Percentiles rank a stretch among this genome's conserved stretches.
Evolutionary conservation across 1,140 invertebrate genomes (phyloP).

Genomic region (Drosophila eugracilis): DNA sequence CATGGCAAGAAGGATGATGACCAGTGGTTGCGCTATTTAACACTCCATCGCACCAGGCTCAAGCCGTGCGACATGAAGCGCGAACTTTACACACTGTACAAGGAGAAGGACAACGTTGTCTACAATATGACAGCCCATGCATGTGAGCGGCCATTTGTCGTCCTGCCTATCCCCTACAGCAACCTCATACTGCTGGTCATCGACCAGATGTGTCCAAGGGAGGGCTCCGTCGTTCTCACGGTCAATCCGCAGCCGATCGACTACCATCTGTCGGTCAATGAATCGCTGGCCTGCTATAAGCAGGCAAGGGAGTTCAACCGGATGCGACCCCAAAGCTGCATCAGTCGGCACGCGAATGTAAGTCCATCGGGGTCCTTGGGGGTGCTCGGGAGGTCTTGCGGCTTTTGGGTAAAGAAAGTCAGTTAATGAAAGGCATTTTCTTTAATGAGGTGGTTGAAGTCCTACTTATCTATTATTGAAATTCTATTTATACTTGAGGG

Average conservation of each 20-base stretch:
- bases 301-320: slow-evolving; percentile 87
- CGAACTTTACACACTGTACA: slow-evolving; percentile 84
- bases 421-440: not conserved
- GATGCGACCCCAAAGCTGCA: slow-evolving; percentile 88
- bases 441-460: too few species aligned
- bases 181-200: slow-evolving; percentile 94
- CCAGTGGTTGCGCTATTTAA: slow-evolving; percentile 81
- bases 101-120: slow-evolving; percentile 80
- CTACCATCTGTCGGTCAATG: slow-evolving; percentile 85
- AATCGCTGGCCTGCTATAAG: slow-evolving; percentile 88
- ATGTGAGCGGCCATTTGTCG: slow-evolving; percentile 90
- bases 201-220: slow-evolving; percentile 88
- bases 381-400: not conserved
- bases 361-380: slow-evolving; percentile 64
- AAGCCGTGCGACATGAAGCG: slow-evolving; percentile 83
- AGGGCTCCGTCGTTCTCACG: slow-evolving; percentile 81
- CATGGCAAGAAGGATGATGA: slow-evolving; percentile 58
- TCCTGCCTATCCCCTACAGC: slow-evolving; percentile 92
- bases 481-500: too few species aligned
- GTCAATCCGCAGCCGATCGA: slow-evolving; percentile 88
- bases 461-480: too few species aligned
- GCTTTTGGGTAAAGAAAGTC: not conserved
- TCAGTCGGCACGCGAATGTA: slow-evolving; percentile 89
- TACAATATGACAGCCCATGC: slow-evolving; percentile 81
- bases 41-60: slow-evolving; percentile 89